Base-by-base conservation (phyloP, 2,888 invertebrate species). In the Ormyrus pomaceus region DNA sequence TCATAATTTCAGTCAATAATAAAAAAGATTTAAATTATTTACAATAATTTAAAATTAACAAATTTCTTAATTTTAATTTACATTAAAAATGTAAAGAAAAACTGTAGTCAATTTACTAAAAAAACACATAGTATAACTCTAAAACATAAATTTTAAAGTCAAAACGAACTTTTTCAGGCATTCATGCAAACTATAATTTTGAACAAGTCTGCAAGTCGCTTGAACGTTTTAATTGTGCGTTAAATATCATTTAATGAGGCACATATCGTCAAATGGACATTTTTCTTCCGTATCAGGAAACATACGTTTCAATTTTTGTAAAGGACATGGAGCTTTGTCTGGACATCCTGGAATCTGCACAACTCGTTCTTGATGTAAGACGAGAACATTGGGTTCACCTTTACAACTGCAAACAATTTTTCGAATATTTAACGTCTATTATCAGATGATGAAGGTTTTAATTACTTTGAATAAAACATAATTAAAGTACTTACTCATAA, bases 291-390 rank as follows among this genome's bases (percentile, higher is more conserved):
- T 93, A 46, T 93, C 91, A 62, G 92, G 91, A 87, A 94, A 95
- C 75, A 93, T 89, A 48, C 92, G 86, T 78, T 91, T 92, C 85
- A 96, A 90, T 55, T 90, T 91, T 5, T 92, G 86, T 61, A 95
- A 86, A 13, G 94, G 93, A 87, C 96, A 96, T 5, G 96, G 92
- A 4, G 89, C 85, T 5, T 91, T 84, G 64, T 87, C 82, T 0
- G 93, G 93, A 88, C 96, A 97, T 86, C 94, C 93, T 0, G 95
- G 94, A 83, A 97, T 88, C 80, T 92, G 92, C 0, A 96, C 91
- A 0, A 94, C 91, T 68, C 92, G 92, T 89, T 97, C 96, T 91
- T 97, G 96, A 86, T 96, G 95, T 84, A 96, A 90, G 0, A 94
- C 92, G 82, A 96, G 89, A 53, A 97, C 83, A 74, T 88, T 87